Base-by-base conservation (phyloP, 1,140 invertebrate species). In the Chelonus insularis region DNA sequence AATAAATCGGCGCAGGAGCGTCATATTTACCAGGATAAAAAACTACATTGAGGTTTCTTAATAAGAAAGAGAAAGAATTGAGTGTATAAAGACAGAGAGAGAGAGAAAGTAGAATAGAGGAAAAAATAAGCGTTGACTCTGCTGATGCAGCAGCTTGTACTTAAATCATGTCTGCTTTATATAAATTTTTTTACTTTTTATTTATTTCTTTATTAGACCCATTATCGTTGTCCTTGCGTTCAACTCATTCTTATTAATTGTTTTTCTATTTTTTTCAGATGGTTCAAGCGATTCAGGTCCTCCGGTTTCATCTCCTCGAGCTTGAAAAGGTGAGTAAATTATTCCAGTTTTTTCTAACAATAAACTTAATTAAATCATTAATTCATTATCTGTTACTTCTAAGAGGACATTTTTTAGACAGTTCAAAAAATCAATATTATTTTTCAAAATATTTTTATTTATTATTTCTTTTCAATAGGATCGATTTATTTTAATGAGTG, bases 251-350 rank as follows among this genome's bases (percentile, higher is more conserved):
- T 67, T 66, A 60, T 58, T 62, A 55, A 39, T 66, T 64, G 71
- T 73, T 76, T 78, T 75, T 79, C 82, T 76, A 87, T 83, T 83
- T 76, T 74, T 92, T 93, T 69, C 91, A 99, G 97, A 99, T 99
- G 98, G 95, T 99, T 80, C 97, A 99, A 89, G 95, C 97, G 81
- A 99, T 99, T 86, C 97, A 99, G 91, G 98, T 99, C 75, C 89
- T 99, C 84, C 91, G 98, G 86, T 99, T 99, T 94, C 98, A 99
- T 88, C 91, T 99, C 82, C 89, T 99, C 87, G 98, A 99, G 88
- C 91, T 99, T 86, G 98, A 99, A 97, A 99, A 99, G 93, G 98
- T 99, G 87, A 94, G 90, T 85, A 29, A 7, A 29, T 7, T 29
- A 29, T 29, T 29, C 63, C 54, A 60, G 34, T 45, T 20, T 47